Evolutionary conservation across 1,140 invertebrate genomes (phyloP).

Genomic region (Lerema accius): DNA sequence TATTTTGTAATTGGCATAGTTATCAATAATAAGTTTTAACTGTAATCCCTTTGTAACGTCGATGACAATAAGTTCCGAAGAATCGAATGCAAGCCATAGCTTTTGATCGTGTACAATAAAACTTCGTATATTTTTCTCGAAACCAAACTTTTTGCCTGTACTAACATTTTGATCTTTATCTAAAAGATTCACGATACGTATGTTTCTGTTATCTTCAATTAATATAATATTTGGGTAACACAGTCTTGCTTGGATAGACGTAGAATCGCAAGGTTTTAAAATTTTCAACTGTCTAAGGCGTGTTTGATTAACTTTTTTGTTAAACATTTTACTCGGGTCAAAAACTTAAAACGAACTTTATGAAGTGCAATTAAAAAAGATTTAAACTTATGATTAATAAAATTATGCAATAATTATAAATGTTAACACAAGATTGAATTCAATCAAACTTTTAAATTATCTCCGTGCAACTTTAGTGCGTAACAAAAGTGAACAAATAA

Average conservation of each 20-base stretch:
- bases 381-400: too few relatives aligned
- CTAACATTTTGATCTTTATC: constrained; percentile 28
- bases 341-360: too few relatives aligned
- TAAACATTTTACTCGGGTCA: too few relatives aligned
- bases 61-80: constrained; percentile 54
- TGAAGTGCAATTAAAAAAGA: too few relatives aligned
- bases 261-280: constrained; percentile 9
- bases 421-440: too few relatives aligned
- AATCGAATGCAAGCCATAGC: constrained; percentile 60
- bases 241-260: constrained; percentile 40
- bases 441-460: too few relatives aligned
- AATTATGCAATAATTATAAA: too few relatives aligned
- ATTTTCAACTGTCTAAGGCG: constrained; percentile 23
- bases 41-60: constrained; percentile 42
- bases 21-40: constrained; percentile 51
- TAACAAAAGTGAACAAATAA: too few relatives aligned
- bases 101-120: constrained; percentile 49
- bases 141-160: constrained; percentile 33
- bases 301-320: constrained; percentile 9
- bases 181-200: constrained; percentile 45
- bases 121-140: constrained; percentile 51
- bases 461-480: too few relatives aligned
- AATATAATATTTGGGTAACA: constrained; percentile 59
- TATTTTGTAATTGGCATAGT: constrained; percentile 56
- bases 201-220: constrained; percentile 50